Percentiles rank a stretch among this genome's conserved stretches.
Evolutionary conservation across 2,113 vertebrate species (phyloP).

Genomic region (Carettochelys insculpta): DNA sequence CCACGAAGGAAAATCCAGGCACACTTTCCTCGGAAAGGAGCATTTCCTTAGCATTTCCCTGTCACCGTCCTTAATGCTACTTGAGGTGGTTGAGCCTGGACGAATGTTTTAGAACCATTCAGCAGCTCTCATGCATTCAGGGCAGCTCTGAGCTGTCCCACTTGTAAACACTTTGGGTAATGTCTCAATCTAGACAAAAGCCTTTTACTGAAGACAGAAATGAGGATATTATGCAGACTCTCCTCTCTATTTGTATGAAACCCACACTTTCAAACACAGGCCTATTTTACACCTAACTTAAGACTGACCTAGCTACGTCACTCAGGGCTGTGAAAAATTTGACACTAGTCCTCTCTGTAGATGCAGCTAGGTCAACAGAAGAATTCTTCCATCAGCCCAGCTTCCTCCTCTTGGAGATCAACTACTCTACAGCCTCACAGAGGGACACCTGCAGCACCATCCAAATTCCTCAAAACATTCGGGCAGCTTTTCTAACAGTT

Average conservation of each 20-base stretch:
- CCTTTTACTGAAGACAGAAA: neutral
- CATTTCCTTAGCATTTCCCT: neutral
- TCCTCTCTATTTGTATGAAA: neutral
- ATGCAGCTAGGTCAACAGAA: neutral
- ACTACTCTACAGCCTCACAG: too few relatives aligned
- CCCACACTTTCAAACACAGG: neutral
- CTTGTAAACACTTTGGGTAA: neutral
- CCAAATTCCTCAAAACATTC: neutral
- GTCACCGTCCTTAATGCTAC: neutral
- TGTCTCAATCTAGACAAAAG: neutral
- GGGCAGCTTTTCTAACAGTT: neutral
- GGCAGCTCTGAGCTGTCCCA: neutral
- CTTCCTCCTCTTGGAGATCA: neutral
- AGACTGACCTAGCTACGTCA: neutral
- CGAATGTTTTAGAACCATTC: neutral
- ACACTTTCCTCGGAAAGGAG: neutral
- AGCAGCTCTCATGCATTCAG: neutral
- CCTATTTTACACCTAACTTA: neutral
- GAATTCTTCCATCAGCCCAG: neutral
- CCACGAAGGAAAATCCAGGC: neutral
- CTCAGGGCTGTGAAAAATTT: neutral
- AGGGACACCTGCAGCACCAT: too few relatives aligned
- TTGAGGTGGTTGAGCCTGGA: neutral
- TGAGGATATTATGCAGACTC: neutral
- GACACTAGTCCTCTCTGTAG: neutral